Evolutionary conservation across 1,140 invertebrate species (phyloP).

Genomic region (Tigriopus japonicus): DNA sequence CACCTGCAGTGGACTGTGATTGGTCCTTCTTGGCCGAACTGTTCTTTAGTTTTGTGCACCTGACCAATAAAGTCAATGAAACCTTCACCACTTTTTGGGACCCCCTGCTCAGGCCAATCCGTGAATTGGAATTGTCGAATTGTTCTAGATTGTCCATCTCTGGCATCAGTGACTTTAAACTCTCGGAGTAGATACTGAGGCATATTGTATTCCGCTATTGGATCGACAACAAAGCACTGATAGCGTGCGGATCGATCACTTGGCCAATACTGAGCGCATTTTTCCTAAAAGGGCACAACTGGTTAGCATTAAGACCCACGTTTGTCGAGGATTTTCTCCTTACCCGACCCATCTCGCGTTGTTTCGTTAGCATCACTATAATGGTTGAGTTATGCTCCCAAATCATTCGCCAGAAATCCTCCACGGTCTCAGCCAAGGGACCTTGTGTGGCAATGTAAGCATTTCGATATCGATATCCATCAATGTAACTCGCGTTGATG

Average conservation of each 20-base stretch:
- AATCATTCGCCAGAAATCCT: conserved; percentile 99
- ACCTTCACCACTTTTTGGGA: conserved; percentile 90
- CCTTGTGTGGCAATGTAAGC: conserved; percentile 98
- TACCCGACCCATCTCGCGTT: conserved; percentile 89
- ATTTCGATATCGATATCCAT: conserved; percentile 67
- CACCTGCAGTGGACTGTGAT: conserved; percentile 67
- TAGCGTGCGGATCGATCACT: conserved; percentile 85
- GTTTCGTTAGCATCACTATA: conserved; percentile 93
- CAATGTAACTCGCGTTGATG: conserved; percentile 95
- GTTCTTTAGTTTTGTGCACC: conserved; percentile 98
- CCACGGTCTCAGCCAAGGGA: conserved; percentile 79
- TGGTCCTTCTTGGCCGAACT: conserved; percentile 97
- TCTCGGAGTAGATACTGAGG: conserved; percentile 94
- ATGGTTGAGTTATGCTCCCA: conserved; percentile 99
- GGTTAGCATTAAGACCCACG: background rate
- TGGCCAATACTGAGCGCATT: conserved; percentile 98
- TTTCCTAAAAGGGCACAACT: conserved; percentile 43
- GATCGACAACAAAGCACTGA: conserved; percentile 93
- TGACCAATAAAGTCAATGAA: conserved; percentile 97
- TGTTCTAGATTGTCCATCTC: conserved; percentile 85
- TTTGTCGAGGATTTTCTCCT: conserved; percentile 24
- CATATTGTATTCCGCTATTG: conserved; percentile 99
- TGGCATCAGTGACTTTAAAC: conserved; percentile 87
- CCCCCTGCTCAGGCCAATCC: conserved; percentile 94
- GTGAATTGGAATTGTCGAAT: conserved; percentile 97